Base-by-base conservation (phyloP, 2,888 invertebrate species). In the Iselma pallidipennis region DNA sequence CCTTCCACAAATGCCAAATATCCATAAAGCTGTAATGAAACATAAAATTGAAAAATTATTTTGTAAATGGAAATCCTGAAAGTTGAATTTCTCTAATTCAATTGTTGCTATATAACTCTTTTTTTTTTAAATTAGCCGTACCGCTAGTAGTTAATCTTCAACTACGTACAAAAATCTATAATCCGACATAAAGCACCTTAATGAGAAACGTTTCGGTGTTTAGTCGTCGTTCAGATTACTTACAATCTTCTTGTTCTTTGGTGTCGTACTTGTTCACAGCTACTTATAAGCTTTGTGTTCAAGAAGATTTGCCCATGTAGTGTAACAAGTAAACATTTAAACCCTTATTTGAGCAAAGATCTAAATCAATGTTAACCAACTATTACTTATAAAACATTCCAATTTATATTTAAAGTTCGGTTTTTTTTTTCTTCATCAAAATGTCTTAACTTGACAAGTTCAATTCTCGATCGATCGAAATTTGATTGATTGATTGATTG, bases 11-110 rank as follows among this genome's bases (percentile, higher is more conserved):
- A 68, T 69, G 71, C 66, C 73, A 73, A 71, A 74, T 67, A 73
- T 60, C 74, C 78, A 79, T 79, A 78, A 76, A 78, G 73, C 78
- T 78, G 74, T 54, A 77, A 78, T 28, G 16, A 37, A 5, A 37
- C 4, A 16, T 16, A 1, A 37, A 7, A 37, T 9, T n/a, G n/a
- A 37, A 37, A 16, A 19, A 16, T 37, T 5, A n/a, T 14, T 33
- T 9, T 4, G n/a, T 33, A 5, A 33, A 33, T 5, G 1, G 14
- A n/a, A n/a, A n/a, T n/a, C n/a, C n/a, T n/a, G n/a, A n/a, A n/a
- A n/a, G n/a, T n/a, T n/a, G n/a, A n/a, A n/a, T n/a, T n/a, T n/a
- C n/a, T n/a, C n/a, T n/a, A n/a, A n/a, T n/a, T n/a, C n/a, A n/a
- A n/a, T n/a, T n/a, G n/a, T n/a, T n/a, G n/a, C n/a, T n/a, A n/a